Evolutionary conservation across 2,888 invertebrate species (phyloP).

Genomic region (Stenchaetothrips biformis): DNA sequence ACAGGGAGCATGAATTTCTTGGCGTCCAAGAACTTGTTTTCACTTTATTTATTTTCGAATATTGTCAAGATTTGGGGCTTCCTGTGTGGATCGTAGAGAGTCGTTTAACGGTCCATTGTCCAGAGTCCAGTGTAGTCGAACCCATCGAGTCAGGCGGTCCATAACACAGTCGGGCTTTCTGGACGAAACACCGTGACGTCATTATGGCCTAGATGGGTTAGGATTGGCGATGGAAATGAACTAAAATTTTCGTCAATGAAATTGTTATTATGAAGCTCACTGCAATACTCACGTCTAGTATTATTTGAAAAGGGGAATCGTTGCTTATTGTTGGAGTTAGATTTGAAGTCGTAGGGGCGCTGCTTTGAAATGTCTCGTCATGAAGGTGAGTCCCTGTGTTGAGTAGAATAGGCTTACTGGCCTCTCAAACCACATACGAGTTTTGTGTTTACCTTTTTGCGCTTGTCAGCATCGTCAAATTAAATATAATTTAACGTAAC

Average conservation of each 20-base stretch:
- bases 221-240: constrained; percentile 59
- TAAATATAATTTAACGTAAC: background rate
- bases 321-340: constrained; percentile 16
- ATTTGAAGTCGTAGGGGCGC: constrained; percentile 38
- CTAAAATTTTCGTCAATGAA: constrained; percentile 55
- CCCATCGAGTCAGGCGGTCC: background rate
- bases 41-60: no score
- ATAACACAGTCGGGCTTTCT: background rate
- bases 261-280: constrained; percentile 44
- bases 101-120: no score
- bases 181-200: constrained; percentile 49
- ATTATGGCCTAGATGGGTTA: constrained; percentile 65
- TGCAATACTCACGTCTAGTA: constrained; percentile 29
- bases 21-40: no score
- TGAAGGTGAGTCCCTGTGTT: constrained; percentile 75
- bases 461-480: background rate
- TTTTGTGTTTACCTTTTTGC: background rate
- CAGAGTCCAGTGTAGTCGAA: no score
- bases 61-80: no score
- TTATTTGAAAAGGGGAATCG: constrained; percentile 21
- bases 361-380: constrained; percentile 79
- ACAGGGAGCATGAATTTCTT: no score
- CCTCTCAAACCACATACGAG: background rate
- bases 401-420: constrained; percentile 24
- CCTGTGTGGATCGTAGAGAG: no score